Base-by-base conservation (phyloP, 2,888 invertebrate genomes). In the Lacanobia wlatinum region DNA sequence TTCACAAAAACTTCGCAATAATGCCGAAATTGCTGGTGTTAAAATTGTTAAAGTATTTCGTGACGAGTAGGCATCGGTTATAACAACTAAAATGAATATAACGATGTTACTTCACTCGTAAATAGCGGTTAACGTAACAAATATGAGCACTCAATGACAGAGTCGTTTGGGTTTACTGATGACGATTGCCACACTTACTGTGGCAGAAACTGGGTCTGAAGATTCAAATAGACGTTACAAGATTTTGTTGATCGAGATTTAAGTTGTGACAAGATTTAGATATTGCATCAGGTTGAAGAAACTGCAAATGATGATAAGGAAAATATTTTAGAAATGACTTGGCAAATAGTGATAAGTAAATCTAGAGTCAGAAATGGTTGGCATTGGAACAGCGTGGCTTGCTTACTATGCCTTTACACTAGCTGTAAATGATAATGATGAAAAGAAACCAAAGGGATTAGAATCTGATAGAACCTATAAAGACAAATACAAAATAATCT, bases 41-140 rank as follows among this genome's bases (percentile, higher is more conserved):
- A 16, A 72, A 68, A 21, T 40, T n/a, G 59, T 55, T 60, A 7
- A 70, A 70, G 18, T 28, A 14, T 72, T 53, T 84, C 56, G 61
- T 74, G 62, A 70, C 28, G 56, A 38, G 23, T 50, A 62, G 14
- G n/a, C 21, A 34, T 59, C 34, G 12, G 23, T 63, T 63, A 66
- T 75, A 64, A 82, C 65, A 72, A 75, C 58, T 56, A 64, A 67
- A 18, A 40, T 52, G 18, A 53, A 78, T 28, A 53, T 48, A 55
- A 59, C 40, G 46, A 65, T 65, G 62, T 75, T 70, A 79, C 73
- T 72, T 52, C 70, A 75, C 60, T 71, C 50, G 12, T 77, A 78
- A 74, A 58, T 28, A 66, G 65, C 34, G 69, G 76, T 59, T 80
- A 84, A 58, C 64, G 82, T 72, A 82, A 83, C 59, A 81, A 55